phyloP scores from a whole-genome alignment of 2,113 vertebrate species.

The Thalassarche chlororhynchos region DNA sequence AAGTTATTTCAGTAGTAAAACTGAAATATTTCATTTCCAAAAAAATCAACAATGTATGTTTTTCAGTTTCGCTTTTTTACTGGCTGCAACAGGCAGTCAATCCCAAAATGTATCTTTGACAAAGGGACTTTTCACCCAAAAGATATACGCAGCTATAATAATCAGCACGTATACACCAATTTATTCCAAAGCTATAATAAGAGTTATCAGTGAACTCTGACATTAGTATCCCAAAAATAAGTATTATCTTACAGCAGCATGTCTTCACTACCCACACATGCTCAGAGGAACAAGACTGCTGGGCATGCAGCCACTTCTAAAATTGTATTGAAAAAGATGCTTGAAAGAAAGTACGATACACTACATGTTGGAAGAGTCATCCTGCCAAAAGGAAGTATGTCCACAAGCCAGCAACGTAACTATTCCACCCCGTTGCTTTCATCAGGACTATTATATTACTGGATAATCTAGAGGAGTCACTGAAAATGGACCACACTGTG shows the following conservation, averaged over 20 bases:
- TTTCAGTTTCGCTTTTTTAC: neutral
- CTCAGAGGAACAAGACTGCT: neutral
- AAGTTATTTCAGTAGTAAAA: neutral
- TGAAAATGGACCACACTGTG: neutral
- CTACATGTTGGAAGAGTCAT: neutral
- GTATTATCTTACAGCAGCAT: neutral
- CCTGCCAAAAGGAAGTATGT: neutral
- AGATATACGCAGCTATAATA: neutral
- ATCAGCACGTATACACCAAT: neutral
- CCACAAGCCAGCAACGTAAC: fast-evolving
- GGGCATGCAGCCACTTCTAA: neutral
- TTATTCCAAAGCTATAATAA: neutral
- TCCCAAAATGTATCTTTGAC: neutral
- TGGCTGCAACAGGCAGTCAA: neutral
- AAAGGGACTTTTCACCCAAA: neutral
- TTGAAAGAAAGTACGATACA: neutral
- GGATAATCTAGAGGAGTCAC: neutral
- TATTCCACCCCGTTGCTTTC: neutral
- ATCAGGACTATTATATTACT: neutral
- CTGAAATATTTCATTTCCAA: neutral
- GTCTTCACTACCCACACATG: neutral
- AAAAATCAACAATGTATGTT: neutral
- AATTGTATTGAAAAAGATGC: neutral
- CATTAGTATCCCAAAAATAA: neutral
- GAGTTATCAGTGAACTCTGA: neutral